These are phyloP conservation scores for Hypselothyrea guttata DNA, from an alignment of 2,888 invertebrate genomes.

Conservation along the genomic window DNA sequence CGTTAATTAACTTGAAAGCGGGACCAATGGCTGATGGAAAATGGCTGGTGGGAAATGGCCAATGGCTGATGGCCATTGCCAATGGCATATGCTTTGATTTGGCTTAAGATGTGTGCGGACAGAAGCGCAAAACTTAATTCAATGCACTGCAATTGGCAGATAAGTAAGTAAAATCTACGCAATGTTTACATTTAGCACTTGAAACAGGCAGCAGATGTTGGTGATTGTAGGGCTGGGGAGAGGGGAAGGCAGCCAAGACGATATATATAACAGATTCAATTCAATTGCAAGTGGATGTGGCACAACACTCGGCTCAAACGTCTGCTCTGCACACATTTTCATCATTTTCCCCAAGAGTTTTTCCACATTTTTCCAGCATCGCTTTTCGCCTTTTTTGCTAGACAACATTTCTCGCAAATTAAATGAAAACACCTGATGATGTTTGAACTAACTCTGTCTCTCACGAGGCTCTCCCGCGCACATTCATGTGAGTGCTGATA, in stretches of 20 bases:
- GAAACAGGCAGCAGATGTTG: constrained; percentile 18
- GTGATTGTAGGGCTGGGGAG: too few relatives aligned
- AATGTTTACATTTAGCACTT: constrained; percentile 41
- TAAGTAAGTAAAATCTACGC: constrained; percentile 23
- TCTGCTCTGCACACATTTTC: constrained; percentile 28
- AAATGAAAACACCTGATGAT: constrained; percentile 81
- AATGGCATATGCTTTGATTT: constrained; percentile 25
- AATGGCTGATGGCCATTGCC: too few relatives aligned
- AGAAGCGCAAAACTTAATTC: background rate
- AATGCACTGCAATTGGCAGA: constrained; percentile 20
- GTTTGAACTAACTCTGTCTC: constrained; percentile 43
- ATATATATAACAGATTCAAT: constrained; percentile 5
- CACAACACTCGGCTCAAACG: constrained; percentile 14
- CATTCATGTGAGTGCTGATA: constrained; percentile 19
- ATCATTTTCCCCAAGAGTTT: constrained; percentile 41
- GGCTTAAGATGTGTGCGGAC: constrained; percentile 18
- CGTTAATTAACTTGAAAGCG: constrained; percentile 53
- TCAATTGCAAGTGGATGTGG: constrained; percentile 12
- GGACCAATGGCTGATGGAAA: too few relatives aligned
- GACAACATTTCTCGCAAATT: constrained; percentile 80
- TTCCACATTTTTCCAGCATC: background rate
- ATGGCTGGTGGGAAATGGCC: too few relatives aligned
- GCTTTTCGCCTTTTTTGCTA: constrained; percentile 26
- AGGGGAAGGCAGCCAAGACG: background rate
- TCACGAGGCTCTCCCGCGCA: constrained; percentile 12